Evolutionary conservation across 2,888 invertebrate species (phyloP), one percentile per base, ranked within the genome.

Genomic region (Trachelus stipa): DNA sequence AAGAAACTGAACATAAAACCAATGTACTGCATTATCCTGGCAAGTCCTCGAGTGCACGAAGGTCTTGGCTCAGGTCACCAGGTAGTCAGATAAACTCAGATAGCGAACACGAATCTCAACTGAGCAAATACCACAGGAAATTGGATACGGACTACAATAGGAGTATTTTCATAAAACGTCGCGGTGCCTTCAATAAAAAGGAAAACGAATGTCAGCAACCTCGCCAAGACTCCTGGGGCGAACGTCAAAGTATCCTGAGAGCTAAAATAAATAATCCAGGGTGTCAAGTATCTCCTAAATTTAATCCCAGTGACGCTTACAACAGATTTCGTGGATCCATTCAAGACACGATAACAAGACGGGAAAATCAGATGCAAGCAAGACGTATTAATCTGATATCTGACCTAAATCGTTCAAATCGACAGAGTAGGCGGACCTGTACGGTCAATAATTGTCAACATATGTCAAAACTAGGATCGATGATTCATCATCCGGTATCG

Each of bases 311-410:
- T 0, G 84, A 85, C 33, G 34, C 80, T 2, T 84, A 83, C 77
- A 79, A 79, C 40, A 79, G 85, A 73, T 85, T 85, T 34, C 80
- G 83, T 0, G 85, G 85, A 1, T 80, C 75, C 23, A 68, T 73
- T 15, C 78, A 78, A 40, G 78, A 78, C n/a, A 78, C 73, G 6
- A 31, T 76, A 35, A 78, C 68, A 73, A 71, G 78, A 68, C 37
- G 78, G 30, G 31, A n/a, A 6, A 34, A 71, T 34, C 78, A 73
- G 31, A 75, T 68, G 69, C 78, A 34, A 1, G 56, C 56, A 56
- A 56, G 23, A 23, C 56, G 6, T 40, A 23, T 6, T 40, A 40
- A 56, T 23, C 23, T 56, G 56, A 56, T 9, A 23, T 56, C 56
- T 56, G 56, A 56, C 9, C 23, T 56, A 9, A 56, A 23, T 56